Conservation (phyloP, 2,797 vertebrate genomes). For the Pelobates cultripes region DNA sequence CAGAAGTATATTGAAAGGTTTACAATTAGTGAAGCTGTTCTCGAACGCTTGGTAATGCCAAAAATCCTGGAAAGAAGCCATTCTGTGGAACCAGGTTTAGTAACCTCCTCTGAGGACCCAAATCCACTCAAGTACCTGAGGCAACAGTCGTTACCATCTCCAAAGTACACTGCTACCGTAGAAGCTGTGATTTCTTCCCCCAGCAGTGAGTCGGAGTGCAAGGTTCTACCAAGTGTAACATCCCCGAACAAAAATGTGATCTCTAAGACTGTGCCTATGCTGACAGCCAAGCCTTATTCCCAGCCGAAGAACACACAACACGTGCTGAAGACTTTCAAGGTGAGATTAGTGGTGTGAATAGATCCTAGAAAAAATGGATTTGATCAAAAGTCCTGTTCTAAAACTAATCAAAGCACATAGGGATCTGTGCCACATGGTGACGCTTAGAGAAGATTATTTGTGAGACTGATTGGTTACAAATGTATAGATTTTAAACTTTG, state of each 20-base stretch:
- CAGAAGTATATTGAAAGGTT: conserved; percentile 93
- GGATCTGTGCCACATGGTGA: too few relatives aligned
- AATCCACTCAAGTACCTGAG: conserved; percentile 88
- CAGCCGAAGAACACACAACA: conserved; percentile 81
- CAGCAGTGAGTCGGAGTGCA: conserved; percentile 70
- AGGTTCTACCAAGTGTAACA: conserved; percentile 63
- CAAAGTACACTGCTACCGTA: conserved; percentile 90
- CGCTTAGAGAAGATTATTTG: too few relatives aligned
- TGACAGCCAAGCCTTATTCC: conserved; percentile 86
- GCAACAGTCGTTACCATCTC: conserved; percentile 89
- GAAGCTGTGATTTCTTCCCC: conserved; percentile 82
- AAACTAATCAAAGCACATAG: too few relatives aligned
- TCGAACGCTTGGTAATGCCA: conserved; percentile 91
- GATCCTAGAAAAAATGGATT: too few relatives aligned
- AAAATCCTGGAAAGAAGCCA: conserved; percentile 92
- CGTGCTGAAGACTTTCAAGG: conserved; percentile 87
- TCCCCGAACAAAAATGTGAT: conserved; percentile 75
- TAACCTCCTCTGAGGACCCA: conserved; percentile 70
- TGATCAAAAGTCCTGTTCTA: too few relatives aligned
- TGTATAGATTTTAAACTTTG: too few relatives aligned
- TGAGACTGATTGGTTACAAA: too few relatives aligned
- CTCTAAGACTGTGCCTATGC: conserved; percentile 84
- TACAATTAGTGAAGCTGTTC: conserved; percentile 92
- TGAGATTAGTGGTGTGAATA: conserved; percentile 62
- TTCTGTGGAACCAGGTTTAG: conserved; percentile 81